These are phyloP conservation scores for Drosophila truncata DNA, from an alignment of 1,140 invertebrate genomes.

Conservation along the genomic window DNA sequence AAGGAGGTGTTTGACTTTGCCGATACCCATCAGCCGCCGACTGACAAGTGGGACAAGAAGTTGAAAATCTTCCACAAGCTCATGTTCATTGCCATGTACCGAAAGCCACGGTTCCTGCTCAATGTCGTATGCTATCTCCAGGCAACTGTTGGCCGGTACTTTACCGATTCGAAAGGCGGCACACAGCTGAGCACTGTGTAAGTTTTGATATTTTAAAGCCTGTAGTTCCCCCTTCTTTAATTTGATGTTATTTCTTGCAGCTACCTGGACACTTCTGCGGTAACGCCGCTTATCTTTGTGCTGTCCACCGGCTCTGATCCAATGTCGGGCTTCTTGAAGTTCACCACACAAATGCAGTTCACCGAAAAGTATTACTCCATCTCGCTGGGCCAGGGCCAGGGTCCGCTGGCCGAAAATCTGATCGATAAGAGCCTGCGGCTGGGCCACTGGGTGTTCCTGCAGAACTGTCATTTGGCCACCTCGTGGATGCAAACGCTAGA, in stretches of 20 bases:
- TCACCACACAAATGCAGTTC: conserved; percentile 92
- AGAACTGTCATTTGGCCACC: conserved; percentile 96
- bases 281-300: conserved; percentile 94
- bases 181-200: conserved; percentile 89
- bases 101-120: conserved; percentile 93
- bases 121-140: conserved; percentile 92
- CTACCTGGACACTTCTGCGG: conserved; percentile 90
- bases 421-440: conserved; percentile 89
- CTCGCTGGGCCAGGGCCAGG: conserved; percentile 96
- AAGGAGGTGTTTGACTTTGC: conserved; percentile 67
- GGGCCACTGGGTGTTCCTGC: conserved; percentile 94
- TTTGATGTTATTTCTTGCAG: conserved; percentile 82
- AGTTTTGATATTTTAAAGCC: conserved; percentile 37
- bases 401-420: conserved; percentile 92
- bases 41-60: conserved; percentile 87
- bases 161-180: conserved; percentile 90
- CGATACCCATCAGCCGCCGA: conserved; percentile 15
- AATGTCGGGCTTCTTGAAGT: conserved; percentile 91
- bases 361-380: conserved; percentile 92
- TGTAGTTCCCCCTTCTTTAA: neutral
- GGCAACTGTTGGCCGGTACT: conserved; percentile 90
- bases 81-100: conserved; percentile 91
- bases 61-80: conserved; percentile 92
- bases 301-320: conserved; percentile 97
- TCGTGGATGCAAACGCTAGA: conserved; percentile 95